phyloP scores from a whole-genome alignment of 2,888 invertebrate species.

The Myathropa florea region DNA sequence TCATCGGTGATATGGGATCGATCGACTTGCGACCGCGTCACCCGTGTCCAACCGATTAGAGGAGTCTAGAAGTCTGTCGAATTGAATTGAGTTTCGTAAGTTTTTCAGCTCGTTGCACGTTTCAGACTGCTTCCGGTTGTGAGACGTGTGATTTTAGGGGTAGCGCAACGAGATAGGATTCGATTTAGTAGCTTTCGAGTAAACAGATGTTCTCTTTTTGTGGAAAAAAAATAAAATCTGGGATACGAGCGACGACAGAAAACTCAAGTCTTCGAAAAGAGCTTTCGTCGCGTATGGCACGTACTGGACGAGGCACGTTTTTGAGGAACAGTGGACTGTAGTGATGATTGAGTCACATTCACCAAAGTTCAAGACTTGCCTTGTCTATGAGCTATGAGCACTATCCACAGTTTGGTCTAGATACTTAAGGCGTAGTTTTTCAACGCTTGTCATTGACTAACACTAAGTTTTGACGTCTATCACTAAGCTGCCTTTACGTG shows the following conservation, averaged over 20 bases:
- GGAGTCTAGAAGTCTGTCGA: neutral
- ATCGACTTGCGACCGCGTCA: neutral
- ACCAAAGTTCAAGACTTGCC: neutral
- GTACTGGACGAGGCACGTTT: neutral
- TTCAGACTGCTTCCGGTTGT: neutral
- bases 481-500: no score
- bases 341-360: neutral
- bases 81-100: neutral
- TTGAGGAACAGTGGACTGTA: no score
- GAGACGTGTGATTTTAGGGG: neutral
- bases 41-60: neutral
- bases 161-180: neutral
- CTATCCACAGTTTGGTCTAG: no score
- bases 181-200: neutral
- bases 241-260: neutral
- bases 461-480: no score
- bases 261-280: neutral
- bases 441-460: no score
- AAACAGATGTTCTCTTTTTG: neutral
- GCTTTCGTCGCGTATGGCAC: neutral
- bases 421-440: no score
- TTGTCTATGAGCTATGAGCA: neutral
- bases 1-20: neutral
- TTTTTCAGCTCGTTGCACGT: neutral
- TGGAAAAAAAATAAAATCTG: no score